Evolutionary conservation across 2,113 vertebrate species (phyloP), one percentile per base, ranked within the genome.

Genomic region (Aythya baeri): DNA sequence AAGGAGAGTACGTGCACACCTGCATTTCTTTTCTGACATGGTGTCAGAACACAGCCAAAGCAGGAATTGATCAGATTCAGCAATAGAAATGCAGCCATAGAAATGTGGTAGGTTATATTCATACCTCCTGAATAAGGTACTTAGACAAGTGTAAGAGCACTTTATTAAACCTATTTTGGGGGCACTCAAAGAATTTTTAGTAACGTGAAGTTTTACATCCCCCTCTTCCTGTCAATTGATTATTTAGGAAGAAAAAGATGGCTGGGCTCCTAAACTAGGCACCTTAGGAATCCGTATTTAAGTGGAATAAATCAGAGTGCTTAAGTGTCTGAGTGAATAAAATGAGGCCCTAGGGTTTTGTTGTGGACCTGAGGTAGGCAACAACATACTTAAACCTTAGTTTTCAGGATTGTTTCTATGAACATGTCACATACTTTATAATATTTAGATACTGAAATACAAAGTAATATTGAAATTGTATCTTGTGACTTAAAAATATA

Each of bases 101-200:
- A 62, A 65, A 20, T 18, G 36, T 26, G 16, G 34, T 41, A 41
- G 62, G 31, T 50, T 89, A 38, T 71, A 88, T 58, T 77, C 55
- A 26, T 91, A 13, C 7, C 7, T 91, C 43, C 50, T 79, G 93
- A 94, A 86, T 80, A 86, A 88, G 71, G 21, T 73, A 73, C 59
- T 94, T 71, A 75, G 46, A 62, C 15, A 71, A 75, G 27, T 8
- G 0, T 62, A 83, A 74, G 63, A 91, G 22, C 54, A 61, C 55
- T 71, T 91, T 16, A 86, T 86, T 74, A 70, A 80, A 62, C 26
- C 90, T 88, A n/a, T 59, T 91, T 93, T 91, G 73, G 75, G 75
- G n/a, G 31, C 44, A 55, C 32, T 73, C 38, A 21, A 71, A 61
- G 59, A 70, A 44, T 83, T 94, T 91, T 88, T 57, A 18, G 6